phyloP scores from a whole-genome alignment of 92 coral and sea anemone species.

The Muricea muricata region DNA sequence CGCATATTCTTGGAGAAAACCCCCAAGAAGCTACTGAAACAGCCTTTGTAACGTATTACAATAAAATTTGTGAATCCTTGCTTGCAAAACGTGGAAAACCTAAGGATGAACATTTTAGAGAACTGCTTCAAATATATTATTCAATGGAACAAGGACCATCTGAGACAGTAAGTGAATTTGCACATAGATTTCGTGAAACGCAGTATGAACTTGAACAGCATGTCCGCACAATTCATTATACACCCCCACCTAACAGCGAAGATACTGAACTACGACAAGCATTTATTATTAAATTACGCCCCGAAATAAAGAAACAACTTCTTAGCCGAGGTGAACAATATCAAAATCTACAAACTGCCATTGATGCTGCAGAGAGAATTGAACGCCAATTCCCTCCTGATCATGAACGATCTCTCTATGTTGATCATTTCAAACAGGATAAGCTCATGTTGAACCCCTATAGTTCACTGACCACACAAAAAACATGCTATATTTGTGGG shows the following conservation, averaged over 20 bases:
- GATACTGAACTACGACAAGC: conserved; percentile 18
- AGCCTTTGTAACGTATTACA: neutral
- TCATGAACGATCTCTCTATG: neutral
- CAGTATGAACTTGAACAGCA: conserved; percentile 13
- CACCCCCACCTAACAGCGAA: neutral
- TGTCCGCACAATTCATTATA: neutral
- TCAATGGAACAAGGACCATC: neutral
- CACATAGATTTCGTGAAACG: neutral
- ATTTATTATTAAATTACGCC: neutral
- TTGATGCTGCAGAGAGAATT: neutral
- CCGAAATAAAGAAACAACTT: neutral
- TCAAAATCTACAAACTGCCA: neutral
- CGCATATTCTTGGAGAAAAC: neutral
- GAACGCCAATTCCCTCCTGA: neutral
- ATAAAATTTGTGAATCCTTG: neutral
- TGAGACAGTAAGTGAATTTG: neutral
- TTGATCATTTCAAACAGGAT: neutral
- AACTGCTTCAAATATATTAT: conserved; percentile 1
- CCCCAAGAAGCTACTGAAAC: neutral
- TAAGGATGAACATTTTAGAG: conserved; percentile 2
- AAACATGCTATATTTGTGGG: too few relatives aligned
- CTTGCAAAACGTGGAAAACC: conserved; percentile 10
- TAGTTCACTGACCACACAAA: too few relatives aligned
- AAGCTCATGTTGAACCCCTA: neutral
- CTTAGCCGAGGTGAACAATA: neutral